Evolutionary conservation across 2,888 invertebrate genomes (phyloP), one percentile per base, ranked within the genome.

Genomic region (Steromphala cineraria): DNA sequence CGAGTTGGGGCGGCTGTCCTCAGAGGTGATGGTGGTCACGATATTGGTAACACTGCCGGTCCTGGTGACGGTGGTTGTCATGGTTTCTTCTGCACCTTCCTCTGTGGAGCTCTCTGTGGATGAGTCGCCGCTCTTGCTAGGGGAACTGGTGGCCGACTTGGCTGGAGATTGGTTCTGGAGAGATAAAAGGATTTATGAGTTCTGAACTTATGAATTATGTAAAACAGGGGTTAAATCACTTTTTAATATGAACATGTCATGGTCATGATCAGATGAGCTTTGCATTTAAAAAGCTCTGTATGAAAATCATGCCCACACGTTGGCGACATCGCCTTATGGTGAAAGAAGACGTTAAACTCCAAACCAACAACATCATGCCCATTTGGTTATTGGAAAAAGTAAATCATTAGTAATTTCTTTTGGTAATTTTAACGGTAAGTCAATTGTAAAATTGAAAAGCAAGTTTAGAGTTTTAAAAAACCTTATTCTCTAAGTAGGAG

Each of bases 131-230:
- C 87, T 88, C 81, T 87, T 85, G 77, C 87, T 87, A 46, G 89
- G 87, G 13, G 90, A 90, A 24, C 85, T 85, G 77, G 88, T 86
- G 19, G 85, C 17, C 3, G 87, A 84, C 79, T 87, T 88, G 31
- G 84, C 75, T 0, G 87, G 85, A 67, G 71, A 71, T 19, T 71
- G 71, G 36, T 28, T 71, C 71, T 71, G 71, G 19, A 4, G 40
- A 36, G 28, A 40, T 5, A n/a, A 56, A 21, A 19, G 19, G 56
- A 10, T 46, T 46, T 46, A 46, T 46, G 17, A 56, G 10, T 8
- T 17, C 3, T 24, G 24, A 56, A 55, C n/a, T n/a, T n/a, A n/a
- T n/a, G n/a, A n/a, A n/a, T n/a, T n/a, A n/a, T n/a, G n/a, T n/a
- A n/a, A n/a, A n/a, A n/a, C n/a, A n/a, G n/a, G n/a, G n/a, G n/a